Evolutionary conservation across 1,140 invertebrate species (phyloP).

Genomic region (Oncopeltus fasciatus): DNA sequence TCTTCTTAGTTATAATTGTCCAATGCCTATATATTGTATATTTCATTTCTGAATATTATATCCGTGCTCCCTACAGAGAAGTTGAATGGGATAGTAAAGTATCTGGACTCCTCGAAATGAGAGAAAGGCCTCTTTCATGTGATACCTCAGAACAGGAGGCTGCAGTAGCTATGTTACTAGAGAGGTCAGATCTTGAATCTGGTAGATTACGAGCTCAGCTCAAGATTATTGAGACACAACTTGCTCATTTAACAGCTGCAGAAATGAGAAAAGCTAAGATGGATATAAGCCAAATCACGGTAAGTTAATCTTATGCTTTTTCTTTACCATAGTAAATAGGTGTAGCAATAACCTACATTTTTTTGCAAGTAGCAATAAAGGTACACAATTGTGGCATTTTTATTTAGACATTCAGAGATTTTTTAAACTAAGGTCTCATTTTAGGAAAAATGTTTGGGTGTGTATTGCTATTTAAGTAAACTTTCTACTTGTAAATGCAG

Average conservation of each 20-base stretch:
- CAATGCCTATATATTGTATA: no score
- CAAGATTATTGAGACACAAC: constrained; percentile 54
- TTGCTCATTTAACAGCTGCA: constrained; percentile 54
- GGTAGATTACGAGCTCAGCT: constrained; percentile 66
- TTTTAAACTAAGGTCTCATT: no score
- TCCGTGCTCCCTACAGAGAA: constrained; percentile 34
- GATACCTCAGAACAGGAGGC: constrained; percentile 40
- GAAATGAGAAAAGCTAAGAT: constrained; percentile 58
- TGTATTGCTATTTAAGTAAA: no score
- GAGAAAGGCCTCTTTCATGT: constrained; percentile 23
- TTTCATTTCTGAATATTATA: no score
- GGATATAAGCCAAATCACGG: constrained; percentile 50
- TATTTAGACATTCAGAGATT: no score
- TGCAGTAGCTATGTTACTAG: constrained; percentile 52
- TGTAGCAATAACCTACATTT: no score
- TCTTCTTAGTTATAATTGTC: background rate
- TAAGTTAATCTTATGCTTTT: no score
- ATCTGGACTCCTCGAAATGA: constrained; percentile 39
- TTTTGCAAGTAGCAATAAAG: no score
- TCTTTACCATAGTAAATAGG: no score
- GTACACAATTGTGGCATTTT: no score
- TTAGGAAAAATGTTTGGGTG: no score
- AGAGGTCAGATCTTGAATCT: constrained; percentile 55
- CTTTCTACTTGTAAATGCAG: no score
- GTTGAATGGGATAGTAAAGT: constrained; percentile 41